Conservation (phyloP, 2,113 vertebrate species). For the Thinocorus orbignyianus region DNA sequence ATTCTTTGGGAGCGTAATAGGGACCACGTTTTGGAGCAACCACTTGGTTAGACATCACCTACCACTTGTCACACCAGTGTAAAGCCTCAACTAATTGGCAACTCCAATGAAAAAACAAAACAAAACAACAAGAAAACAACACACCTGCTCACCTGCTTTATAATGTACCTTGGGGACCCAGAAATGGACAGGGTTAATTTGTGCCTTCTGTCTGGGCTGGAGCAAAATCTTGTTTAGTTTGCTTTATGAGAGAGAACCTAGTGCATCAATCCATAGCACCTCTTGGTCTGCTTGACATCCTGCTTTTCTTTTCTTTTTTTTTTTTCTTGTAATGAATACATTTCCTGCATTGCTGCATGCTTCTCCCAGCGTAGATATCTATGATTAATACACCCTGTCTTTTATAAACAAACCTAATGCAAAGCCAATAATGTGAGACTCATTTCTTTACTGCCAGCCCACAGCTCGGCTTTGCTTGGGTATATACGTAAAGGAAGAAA, state of each 20-base stretch:
- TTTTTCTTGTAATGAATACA: slow-evolving; percentile 58
- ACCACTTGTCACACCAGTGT: not conserved
- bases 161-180: not conserved
- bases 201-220: not conserved
- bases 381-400: slow-evolving; percentile 75
- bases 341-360: slow-evolving; percentile 59
- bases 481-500: slow-evolving; percentile 36
- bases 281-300: slow-evolving; percentile 51
- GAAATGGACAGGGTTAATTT: not conserved
- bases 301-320: not conserved
- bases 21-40: not conserved
- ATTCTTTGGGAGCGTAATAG: not conserved
- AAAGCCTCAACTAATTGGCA: not conserved
- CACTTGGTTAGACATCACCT: not conserved
- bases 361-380: slow-evolving; percentile 22
- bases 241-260: not conserved
- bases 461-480: slow-evolving; percentile 17
- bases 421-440: slow-evolving; percentile 68
- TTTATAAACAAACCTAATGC: slow-evolving; percentile 74
- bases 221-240: slow-evolving; percentile 19
- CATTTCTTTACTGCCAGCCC: slow-evolving; percentile 55
- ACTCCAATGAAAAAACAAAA: not conserved
- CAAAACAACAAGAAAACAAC: too few relatives aligned
- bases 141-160: not conserved
- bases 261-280: slow-evolving; percentile 59